Evolutionary conservation across 2,888 invertebrate species (phyloP).

Genomic region (Nycteola revayana): DNA sequence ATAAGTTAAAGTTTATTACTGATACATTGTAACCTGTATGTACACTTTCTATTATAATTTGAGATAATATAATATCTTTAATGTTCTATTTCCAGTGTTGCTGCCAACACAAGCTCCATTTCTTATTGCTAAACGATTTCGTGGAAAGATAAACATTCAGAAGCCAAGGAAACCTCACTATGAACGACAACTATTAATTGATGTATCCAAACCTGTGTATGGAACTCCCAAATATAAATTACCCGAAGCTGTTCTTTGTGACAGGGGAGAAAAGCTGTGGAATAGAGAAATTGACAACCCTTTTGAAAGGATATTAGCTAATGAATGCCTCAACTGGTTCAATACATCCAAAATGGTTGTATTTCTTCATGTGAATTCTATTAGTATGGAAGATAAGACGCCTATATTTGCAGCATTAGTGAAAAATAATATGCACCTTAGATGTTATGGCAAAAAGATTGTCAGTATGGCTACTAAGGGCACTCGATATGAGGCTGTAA

Average conservation of each 20-base stretch:
- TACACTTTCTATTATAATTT: no score
- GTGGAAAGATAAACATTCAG: slow-evolving; percentile 90
- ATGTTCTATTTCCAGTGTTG: slow-evolving; percentile 62
- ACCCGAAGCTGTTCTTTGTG: slow-evolving; percentile 79
- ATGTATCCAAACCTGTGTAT: slow-evolving; percentile 85
- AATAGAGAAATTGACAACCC: slow-evolving; percentile 82
- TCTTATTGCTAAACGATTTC: slow-evolving; percentile 84
- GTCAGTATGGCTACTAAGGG: slow-evolving; percentile 84
- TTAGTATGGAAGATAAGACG: slow-evolving; percentile 84
- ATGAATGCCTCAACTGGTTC: slow-evolving; percentile 87
- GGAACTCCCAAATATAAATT: slow-evolving; percentile 64
- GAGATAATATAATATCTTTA: no score
- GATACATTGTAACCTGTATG: no score
- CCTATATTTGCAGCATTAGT: slow-evolving; percentile 83
- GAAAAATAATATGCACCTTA: slow-evolving; percentile 86
- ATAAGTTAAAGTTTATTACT: no score
- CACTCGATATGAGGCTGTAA: slow-evolving; percentile 85
- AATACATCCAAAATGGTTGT: slow-evolving; percentile 87
- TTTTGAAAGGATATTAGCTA: slow-evolving; percentile 87
- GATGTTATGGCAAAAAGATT: slow-evolving; percentile 85
- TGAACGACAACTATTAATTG: slow-evolving; percentile 84
- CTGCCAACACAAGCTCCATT: slow-evolving; percentile 64
- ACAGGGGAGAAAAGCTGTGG: slow-evolving; percentile 43
- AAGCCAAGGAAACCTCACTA: slow-evolving; percentile 87
- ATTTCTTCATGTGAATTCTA: slow-evolving; percentile 88